Evolutionary conservation across 2,797 vertebrate genomes (phyloP), one percentile per base, ranked within the genome.

Genomic region (Periophthalmus magnuspinnatus): DNA sequence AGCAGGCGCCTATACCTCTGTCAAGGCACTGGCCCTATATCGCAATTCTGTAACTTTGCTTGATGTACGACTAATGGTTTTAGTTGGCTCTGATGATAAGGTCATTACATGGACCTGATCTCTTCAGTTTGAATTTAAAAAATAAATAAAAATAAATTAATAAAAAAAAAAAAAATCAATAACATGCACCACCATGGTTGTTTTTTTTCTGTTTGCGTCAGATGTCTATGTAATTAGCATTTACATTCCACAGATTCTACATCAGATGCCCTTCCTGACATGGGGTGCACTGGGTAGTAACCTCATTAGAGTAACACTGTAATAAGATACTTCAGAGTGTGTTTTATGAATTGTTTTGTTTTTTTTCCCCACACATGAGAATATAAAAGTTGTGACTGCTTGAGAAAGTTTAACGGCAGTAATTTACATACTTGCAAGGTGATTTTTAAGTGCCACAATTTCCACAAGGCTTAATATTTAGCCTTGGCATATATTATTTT

Each of bases 401-500:
- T 45, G 21, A 45, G n/a, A 24, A 63, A 36, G 8, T 36, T 63
- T 45, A 63, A 36, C 19, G n/a, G 11, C 13, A 22, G 21, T 48
- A 48, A 47, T 48, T 28, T 47, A 47, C 22, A 48, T 47, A 17
- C 21, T 48, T 32, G 14, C 5, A 54, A 71, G 61, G 16, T 41
- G 54, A 54, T 47, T 68, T 75, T 70, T 22, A 28, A 41, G 62
- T 17, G 48, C 17, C 24, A 59, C 28, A 65, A 41, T 17, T 67
- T 73, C 70, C 70, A 74, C 78, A 74, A 62, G 57, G 75, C 33
- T 80, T 75, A 82, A 73, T 73, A 74, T 81, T 85, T 68, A 69
- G 45, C 71, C 74, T 81, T 22, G 74, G 67, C 81, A 57, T 68
- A 72, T 67, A 69, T 85, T 75, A 78, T 75, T 65, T 72, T 21